phyloP scores from a whole-genome alignment of 2,888 invertebrate species.

The Anoplius nigerrimus region DNA sequence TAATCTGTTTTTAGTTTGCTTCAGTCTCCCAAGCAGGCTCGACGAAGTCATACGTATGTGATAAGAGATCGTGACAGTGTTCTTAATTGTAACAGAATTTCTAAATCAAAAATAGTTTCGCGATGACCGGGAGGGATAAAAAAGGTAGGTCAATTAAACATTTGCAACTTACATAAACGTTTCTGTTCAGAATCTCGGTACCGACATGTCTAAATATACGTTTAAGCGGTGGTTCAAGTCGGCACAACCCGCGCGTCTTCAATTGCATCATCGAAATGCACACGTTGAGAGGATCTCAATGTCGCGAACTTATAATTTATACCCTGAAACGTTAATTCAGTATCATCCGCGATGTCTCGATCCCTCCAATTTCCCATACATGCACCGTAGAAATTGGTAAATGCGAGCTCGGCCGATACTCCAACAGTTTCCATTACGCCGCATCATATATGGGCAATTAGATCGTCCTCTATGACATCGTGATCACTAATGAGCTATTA shows the following conservation, averaged over 20 bases:
- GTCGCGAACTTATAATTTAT: neutral
- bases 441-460: neutral
- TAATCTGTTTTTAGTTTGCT: slow-evolving; percentile 36
- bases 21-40: slow-evolving; percentile 6
- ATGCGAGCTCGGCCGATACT: too few species aligned
- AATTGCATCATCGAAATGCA: slow-evolving; percentile 35
- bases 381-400: too few species aligned
- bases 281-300: slow-evolving; percentile 7
- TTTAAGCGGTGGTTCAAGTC: slow-evolving; percentile 14
- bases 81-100: slow-evolving; percentile 23
- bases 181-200: slow-evolving; percentile 6
- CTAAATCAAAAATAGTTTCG: neutral
- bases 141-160: slow-evolving; percentile 46
- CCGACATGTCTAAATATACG: slow-evolving; percentile 43
- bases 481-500: neutral
- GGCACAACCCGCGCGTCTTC: slow-evolving; percentile 27
- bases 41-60: neutral
- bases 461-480: neutral
- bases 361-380: too few species aligned
- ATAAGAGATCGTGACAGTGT: neutral
- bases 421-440: too few species aligned
- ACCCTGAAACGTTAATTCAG: neutral
- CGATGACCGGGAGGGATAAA: slow-evolving; percentile 35
- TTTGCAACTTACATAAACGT: slow-evolving; percentile 18
- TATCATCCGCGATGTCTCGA: too few species aligned